A percentile compares a stretch with the other conserved stretches of the same genome.
Conservation (phyloP, 2,888 invertebrate genomes). For the Timandra comae region DNA sequence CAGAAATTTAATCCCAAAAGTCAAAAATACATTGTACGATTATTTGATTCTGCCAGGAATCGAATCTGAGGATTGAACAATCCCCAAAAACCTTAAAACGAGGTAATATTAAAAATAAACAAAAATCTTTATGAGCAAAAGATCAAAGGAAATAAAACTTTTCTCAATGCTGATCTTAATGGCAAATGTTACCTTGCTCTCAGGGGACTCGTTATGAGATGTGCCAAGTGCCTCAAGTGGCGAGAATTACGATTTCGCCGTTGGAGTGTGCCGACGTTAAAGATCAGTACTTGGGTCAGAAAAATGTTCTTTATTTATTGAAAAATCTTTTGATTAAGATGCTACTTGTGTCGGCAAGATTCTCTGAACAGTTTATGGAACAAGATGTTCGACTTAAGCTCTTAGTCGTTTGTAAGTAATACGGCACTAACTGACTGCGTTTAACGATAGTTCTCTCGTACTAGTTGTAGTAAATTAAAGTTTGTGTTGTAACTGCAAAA, state of each 20-base stretch:
- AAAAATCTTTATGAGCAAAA: constrained; percentile 23
- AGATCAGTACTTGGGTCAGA: constrained; percentile 23
- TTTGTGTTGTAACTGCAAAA: no score
- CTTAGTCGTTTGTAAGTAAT: no score
- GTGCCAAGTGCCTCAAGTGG: constrained; percentile 52
- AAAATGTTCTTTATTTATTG: constrained; percentile 20
- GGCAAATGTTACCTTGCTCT: constrained; percentile 44
- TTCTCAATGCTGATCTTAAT: constrained; percentile 36
- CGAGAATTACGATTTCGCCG: constrained; percentile 41
- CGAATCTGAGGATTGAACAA: constrained; percentile 9
- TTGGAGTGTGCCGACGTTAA: constrained; percentile 33
- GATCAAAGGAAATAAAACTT: constrained; percentile 38
- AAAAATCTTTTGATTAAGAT: constrained; percentile 18
- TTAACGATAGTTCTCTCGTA: no score
- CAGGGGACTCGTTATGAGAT: constrained; percentile 43
- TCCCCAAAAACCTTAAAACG: constrained; percentile 19
- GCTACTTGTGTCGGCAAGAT: constrained; percentile 14
- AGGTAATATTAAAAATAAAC: constrained; percentile 18
- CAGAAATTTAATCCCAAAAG: no score
- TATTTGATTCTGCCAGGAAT: no score
- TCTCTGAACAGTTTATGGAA: constrained; percentile 16
- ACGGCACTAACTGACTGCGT: no score
- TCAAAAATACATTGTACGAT: no score
- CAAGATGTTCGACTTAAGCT: constrained; percentile 28
- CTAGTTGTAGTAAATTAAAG: no score